Percentiles rank a stretch among this genome's conserved stretches.
Evolutionary conservation across 2,888 invertebrate species (phyloP).

Genomic region (Harpalus rubripes): DNA sequence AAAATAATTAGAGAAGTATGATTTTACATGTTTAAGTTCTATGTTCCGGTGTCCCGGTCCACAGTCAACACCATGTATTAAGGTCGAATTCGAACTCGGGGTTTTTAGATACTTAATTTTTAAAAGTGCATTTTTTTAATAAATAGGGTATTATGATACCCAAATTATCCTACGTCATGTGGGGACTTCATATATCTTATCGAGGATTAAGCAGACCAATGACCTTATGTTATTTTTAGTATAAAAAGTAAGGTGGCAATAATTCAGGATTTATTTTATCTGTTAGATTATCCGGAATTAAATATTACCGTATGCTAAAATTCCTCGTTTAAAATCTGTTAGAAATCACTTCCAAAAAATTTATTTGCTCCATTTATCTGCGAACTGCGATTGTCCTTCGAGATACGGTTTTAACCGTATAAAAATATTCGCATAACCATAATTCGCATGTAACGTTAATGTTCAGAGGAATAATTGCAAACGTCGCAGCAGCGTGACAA

Average conservation of each 20-base stretch:
- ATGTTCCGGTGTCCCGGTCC: too few relatives aligned
- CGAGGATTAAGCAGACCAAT: background rate
- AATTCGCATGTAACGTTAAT: slow-evolving; percentile 8
- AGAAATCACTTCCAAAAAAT: slow-evolving; percentile 17
- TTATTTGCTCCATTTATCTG: slow-evolving; percentile 9
- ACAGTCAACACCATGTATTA: too few relatives aligned
- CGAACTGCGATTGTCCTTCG: background rate
- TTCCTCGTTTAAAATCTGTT: slow-evolving; percentile 2
- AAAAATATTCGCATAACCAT: slow-evolving; percentile 20
- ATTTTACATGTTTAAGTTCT: too few relatives aligned
- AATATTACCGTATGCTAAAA: background rate
- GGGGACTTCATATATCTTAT: too few relatives aligned
- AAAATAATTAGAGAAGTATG: too few relatives aligned
- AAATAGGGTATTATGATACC: too few relatives aligned
- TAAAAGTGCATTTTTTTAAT: too few relatives aligned
- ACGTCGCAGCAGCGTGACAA: slow-evolving; percentile 30
- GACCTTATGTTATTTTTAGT: background rate
- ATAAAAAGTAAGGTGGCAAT: background rate
- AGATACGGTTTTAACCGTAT: slow-evolving; percentile 4
- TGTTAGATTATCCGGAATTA: background rate
- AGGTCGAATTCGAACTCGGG: too few relatives aligned
- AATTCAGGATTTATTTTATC: slow-evolving; percentile 10
- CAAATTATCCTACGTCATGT: too few relatives aligned
- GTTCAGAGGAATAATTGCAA: slow-evolving; percentile 21
- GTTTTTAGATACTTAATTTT: too few relatives aligned